phyloP scores from a whole-genome alignment of 2,888 invertebrate species.

The Tribolium freemani region DNA sequence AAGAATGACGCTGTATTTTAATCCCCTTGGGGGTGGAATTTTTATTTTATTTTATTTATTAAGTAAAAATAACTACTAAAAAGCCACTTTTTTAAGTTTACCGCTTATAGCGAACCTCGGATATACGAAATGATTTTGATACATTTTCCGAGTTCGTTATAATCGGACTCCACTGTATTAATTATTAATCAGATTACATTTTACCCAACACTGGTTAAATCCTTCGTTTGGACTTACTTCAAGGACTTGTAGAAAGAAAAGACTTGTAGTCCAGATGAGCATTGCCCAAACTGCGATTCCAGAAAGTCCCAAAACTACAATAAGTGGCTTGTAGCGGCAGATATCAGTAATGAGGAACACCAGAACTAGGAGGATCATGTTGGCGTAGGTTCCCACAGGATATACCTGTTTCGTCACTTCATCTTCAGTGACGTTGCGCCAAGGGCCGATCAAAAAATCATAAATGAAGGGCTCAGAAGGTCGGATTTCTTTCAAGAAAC shows the following conservation, averaged over 20 bases:
- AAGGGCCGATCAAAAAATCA: constrained; percentile 75
- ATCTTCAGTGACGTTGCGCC: constrained; percentile 64
- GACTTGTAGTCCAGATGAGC: constrained; percentile 78
- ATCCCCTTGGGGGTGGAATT: too few relatives aligned
- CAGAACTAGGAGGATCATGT: constrained; percentile 78
- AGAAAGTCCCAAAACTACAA: constrained; percentile 81
- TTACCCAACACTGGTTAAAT: too few relatives aligned
- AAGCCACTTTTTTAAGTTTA: too few relatives aligned
- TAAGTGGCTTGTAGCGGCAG: constrained; percentile 86
- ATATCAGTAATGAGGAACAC: constrained; percentile 88
- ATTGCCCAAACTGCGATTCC: constrained; percentile 81
- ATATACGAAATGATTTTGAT: too few relatives aligned
- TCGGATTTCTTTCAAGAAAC: constrained; percentile 82
- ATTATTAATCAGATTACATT: too few relatives aligned
- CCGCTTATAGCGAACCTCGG: too few relatives aligned
- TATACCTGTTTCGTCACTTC: constrained; percentile 82
- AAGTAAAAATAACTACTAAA: too few relatives aligned
- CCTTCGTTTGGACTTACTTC: constrained; percentile 57
- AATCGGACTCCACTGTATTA: too few relatives aligned
- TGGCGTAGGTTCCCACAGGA: constrained; percentile 87
- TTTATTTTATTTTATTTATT: too few relatives aligned
- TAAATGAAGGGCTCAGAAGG: constrained; percentile 86
- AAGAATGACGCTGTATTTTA: too few relatives aligned
- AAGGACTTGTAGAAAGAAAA: constrained; percentile 77
- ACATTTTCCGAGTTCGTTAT: too few relatives aligned